These are phyloP conservation scores for Rhabdornis inornatus DNA, from an alignment of 2,113 vertebrate genomes.

Conservation along the genomic window DNA sequence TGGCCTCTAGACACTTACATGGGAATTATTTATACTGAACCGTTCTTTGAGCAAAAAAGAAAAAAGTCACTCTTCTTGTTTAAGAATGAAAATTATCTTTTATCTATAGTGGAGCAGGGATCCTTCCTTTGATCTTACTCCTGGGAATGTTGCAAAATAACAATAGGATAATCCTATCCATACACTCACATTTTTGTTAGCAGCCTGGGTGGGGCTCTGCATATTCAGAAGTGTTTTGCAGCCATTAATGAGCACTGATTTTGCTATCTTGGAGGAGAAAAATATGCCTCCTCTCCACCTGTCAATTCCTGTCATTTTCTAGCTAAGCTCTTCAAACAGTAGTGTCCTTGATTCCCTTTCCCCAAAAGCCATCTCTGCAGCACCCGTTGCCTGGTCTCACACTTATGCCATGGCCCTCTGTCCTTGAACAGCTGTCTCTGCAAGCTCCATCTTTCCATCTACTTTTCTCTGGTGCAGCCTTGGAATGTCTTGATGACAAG, in stretches of 20 bases:
- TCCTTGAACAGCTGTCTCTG: not conserved
- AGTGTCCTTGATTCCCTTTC: not conserved
- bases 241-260: not conserved
- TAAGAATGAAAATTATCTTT: not conserved
- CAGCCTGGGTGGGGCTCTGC: not conserved
- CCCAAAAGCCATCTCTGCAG: not conserved
- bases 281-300: not conserved
- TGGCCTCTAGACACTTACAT: not conserved
- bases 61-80: not conserved
- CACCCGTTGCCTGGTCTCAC: not conserved
- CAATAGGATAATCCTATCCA: not conserved
- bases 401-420: fast-evolving
- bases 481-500: not conserved
- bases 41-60: not conserved
- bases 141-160: not conserved
- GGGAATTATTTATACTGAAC: not conserved
- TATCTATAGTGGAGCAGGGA: not conserved
- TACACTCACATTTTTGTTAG: not conserved
- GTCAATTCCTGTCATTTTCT: not conserved
- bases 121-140: not conserved
- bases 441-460: not conserved
- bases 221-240: not conserved
- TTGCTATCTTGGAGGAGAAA: not conserved
- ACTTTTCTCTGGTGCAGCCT: not conserved
- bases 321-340: not conserved